These are phyloP conservation scores for Caenorhabditis afra DNA, from an alignment of 2,888 invertebrate species.

Conservation along the genomic window DNA sequence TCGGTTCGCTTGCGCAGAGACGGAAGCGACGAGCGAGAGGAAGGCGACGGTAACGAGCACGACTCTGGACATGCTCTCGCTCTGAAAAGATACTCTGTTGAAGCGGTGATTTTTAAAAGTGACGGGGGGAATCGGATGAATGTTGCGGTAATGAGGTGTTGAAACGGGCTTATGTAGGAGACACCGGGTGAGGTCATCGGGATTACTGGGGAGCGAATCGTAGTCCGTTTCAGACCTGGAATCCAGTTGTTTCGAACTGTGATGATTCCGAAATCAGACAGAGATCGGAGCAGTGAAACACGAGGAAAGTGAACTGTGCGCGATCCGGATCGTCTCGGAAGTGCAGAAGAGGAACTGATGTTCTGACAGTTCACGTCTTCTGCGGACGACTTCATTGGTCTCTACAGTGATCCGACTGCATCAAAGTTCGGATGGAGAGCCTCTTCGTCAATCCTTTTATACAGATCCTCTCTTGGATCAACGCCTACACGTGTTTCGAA, in stretches of 20 bases:
- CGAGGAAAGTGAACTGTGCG: background rate
- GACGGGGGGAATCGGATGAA: background rate
- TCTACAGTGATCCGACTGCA: too few relatives aligned
- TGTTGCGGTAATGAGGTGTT: constrained; percentile 5
- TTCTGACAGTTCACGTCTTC: too few relatives aligned
- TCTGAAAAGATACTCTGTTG: background rate
- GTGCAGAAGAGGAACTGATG: background rate
- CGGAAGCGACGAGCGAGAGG: background rate
- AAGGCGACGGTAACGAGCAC: background rate
- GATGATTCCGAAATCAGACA: background rate
- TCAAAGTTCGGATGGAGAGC: too few relatives aligned
- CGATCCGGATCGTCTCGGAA: background rate
- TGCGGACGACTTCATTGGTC: too few relatives aligned
- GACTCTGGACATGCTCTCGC: background rate
- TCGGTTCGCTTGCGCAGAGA: constrained; percentile 18
- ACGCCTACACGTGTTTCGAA: constrained; percentile 40
- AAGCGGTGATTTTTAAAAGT: constrained; percentile 4
- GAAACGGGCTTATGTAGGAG: constrained; percentile 11
- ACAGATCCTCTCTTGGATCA: constrained; percentile 11
- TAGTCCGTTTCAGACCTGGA: background rate
- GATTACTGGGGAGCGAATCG: background rate
- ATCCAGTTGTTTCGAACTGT: background rate
- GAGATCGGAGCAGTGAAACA: constrained; percentile 8
- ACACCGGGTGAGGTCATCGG: constrained; percentile 4
- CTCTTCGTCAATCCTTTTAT: constrained; percentile 11